A percentile compares a stretch with the other conserved stretches of the same genome.
Evolutionary conservation across 53 echinoderm and acorn worm genomes (phyloP).

Genomic region (Arbacia lixula): DNA sequence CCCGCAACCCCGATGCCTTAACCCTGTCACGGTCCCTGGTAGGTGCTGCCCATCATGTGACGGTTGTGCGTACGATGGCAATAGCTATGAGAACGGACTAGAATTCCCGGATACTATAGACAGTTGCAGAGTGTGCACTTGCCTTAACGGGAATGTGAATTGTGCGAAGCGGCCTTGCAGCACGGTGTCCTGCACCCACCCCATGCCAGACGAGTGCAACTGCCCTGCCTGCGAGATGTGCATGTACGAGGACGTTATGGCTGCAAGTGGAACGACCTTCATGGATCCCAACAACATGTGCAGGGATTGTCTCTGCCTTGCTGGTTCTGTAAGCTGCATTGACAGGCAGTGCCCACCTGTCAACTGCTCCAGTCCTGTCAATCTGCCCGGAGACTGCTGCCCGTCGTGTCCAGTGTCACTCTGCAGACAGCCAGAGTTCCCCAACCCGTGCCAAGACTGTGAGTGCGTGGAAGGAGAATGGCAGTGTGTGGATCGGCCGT

Average conservation of each 20-base stretch:
- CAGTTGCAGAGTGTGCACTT: conserved; percentile 83
- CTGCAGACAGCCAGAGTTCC: conserved; percentile 68
- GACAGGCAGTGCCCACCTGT: conserved; percentile 68
- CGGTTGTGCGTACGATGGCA: conserved; percentile 85
- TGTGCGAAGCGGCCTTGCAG: conserved; percentile 77
- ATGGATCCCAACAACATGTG: conserved; percentile 91
- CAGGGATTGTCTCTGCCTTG: conserved; percentile 83
- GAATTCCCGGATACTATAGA: conserved; percentile 87
- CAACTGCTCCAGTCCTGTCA: conserved; percentile 68
- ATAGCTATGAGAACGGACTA: conserved; percentile 76
- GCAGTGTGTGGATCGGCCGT: conserved; percentile 65
- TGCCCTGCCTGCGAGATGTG: conserved; percentile 93
- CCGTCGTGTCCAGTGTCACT: conserved; percentile 74
- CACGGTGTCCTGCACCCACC: conserved; percentile 78
- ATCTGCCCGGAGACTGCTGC: conserved; percentile 87
- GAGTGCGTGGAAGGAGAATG: conserved; percentile 81
- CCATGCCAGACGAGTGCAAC: conserved; percentile 82
- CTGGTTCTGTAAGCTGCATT: conserved; percentile 79
- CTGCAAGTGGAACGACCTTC: conserved; percentile 75
- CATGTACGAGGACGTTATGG: conserved; percentile 96
- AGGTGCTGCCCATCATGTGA: conserved; percentile 90
- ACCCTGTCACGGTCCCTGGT: conserved; percentile 72
- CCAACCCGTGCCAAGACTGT: conserved; percentile 86
- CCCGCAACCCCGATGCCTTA: conserved; percentile 82
- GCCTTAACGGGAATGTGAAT: conserved; percentile 93